These are phyloP conservation scores for Podarcis muralis DNA, from an alignment of 2,113 vertebrate species.

Conservation along the genomic window DNA sequence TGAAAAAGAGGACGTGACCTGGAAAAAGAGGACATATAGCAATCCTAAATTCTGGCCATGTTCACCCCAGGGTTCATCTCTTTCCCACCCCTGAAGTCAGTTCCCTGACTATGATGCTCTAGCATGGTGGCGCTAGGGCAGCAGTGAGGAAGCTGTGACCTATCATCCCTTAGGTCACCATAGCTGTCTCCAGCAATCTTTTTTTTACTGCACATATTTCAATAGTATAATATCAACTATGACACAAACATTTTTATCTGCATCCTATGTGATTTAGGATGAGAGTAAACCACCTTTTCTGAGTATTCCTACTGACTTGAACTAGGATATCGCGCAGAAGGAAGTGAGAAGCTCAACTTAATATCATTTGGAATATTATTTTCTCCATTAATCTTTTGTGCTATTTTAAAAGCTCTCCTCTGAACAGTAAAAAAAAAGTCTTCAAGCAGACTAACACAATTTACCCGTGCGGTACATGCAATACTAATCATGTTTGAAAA, in stretches of 20 bases:
- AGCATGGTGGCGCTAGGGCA: too few relatives aligned
- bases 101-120: not conserved
- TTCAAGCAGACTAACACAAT: conserved; percentile 45
- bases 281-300: not conserved
- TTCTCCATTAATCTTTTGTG: conserved; percentile 10
- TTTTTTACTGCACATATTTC: not conserved
- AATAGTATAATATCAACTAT: not conserved
- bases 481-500: conserved; percentile 66
- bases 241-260: not conserved
- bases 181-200: not conserved
- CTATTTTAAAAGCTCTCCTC: conserved; percentile 11
- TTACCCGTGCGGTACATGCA: conserved; percentile 57
- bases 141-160: too few relatives aligned
- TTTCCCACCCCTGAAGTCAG: not conserved
- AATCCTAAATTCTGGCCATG: too few relatives aligned
- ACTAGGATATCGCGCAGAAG: not conserved
- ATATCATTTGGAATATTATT: conserved; percentile 10
- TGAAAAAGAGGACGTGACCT: too few relatives aligned
- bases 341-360: not conserved
- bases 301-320: not conserved
- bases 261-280: not conserved
- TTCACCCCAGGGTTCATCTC: not conserved
- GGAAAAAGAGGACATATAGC: too few relatives aligned
- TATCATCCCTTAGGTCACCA: not conserved
- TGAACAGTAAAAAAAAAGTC: conserved; percentile 49